phyloP scores from a whole-genome alignment of 1,140 invertebrate genomes.

The Scylla paramamosain region DNA sequence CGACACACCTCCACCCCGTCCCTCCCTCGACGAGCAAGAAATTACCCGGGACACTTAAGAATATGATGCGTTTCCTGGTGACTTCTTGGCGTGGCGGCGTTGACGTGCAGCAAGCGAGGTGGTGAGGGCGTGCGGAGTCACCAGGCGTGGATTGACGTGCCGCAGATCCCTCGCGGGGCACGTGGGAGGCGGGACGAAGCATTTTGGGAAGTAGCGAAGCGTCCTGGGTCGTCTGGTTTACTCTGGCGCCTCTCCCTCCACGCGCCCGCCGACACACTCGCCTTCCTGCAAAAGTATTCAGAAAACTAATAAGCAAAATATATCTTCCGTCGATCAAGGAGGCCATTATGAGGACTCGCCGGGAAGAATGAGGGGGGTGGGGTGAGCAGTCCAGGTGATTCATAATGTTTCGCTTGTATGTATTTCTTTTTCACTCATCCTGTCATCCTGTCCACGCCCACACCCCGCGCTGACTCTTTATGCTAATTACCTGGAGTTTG shows the following conservation, averaged over 20 bases:
- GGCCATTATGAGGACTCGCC: constrained; percentile 60
- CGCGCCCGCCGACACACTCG: constrained; percentile 67
- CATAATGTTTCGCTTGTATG: constrained; percentile 58
- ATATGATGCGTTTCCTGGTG: background rate
- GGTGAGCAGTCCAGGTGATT: background rate
- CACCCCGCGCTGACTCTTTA: no score
- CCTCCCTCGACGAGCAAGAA: background rate
- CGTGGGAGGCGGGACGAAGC: background rate
- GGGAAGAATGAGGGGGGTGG: constrained; percentile 54
- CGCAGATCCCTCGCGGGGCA: background rate
- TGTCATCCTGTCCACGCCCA: no score
- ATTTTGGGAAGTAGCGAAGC: background rate
- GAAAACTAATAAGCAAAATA: constrained; percentile 74
- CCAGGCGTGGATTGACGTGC: background rate
- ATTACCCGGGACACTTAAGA: background rate
- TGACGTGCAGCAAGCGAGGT: background rate
- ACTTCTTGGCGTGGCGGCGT: background rate
- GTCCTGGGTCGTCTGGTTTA: background rate
- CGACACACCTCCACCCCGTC: constrained; percentile 17
- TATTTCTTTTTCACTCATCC: background rate
- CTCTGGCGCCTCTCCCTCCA: background rate
- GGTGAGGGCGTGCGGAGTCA: background rate
- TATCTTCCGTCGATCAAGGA: constrained; percentile 71
- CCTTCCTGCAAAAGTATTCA: constrained; percentile 72
- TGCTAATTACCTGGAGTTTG: no score